phyloP scores from a whole-genome alignment of 2,888 invertebrate species.

The Pristionchus exspectatus region DNA sequence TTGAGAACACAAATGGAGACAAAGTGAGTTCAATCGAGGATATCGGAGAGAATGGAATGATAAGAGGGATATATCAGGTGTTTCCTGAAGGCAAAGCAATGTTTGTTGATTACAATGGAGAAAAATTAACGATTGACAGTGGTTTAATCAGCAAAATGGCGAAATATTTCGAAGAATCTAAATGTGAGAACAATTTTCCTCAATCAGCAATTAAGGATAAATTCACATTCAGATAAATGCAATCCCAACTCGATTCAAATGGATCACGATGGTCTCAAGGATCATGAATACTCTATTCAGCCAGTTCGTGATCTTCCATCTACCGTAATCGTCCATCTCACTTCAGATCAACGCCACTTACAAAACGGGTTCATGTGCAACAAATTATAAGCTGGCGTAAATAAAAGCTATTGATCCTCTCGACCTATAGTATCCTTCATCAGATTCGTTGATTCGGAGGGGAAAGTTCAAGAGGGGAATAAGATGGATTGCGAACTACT shows the following conservation, averaged over 20 bases:
- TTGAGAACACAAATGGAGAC: neutral
- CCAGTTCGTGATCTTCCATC: neutral
- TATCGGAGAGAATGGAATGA: neutral
- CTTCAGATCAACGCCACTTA: neutral
- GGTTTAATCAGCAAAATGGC: neutral
- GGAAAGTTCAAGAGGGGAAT: neutral
- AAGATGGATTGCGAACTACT: neutral
- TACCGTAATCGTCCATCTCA: neutral
- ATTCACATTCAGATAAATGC: neutral
- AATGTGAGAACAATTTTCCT: neutral
- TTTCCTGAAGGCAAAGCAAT: neutral
- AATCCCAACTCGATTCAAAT: constrained; percentile 3
- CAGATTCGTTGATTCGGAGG: neutral
- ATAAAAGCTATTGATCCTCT: neutral
- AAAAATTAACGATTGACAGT: neutral
- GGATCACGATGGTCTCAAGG: neutral
- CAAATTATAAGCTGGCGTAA: neutral
- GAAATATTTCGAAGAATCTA: neutral
- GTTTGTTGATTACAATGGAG: neutral
- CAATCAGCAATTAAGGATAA: neutral
- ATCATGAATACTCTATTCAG: neutral
- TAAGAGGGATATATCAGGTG: neutral
- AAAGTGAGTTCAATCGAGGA: neutral
- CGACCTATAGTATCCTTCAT: neutral
- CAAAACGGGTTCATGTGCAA: neutral